These are phyloP conservation scores for Phalacrocorax aristotelis DNA, from an alignment of 2,113 vertebrate species.

Conservation along the genomic window DNA sequence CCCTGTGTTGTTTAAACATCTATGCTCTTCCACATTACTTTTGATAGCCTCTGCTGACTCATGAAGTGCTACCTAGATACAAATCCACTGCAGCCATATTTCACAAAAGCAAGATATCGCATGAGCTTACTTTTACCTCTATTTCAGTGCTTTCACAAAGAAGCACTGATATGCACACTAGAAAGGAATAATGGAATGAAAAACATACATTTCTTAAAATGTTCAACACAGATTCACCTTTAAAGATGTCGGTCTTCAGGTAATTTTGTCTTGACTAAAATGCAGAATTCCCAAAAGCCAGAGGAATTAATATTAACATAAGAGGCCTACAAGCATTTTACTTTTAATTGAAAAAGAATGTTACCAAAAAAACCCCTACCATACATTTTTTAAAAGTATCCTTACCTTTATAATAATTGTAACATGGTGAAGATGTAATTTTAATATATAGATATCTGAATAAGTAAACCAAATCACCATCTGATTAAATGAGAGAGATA, in stretches of 20 bases:
- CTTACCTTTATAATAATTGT: neutral
- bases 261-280: neutral
- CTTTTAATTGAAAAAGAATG: neutral
- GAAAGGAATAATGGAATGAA: neutral
- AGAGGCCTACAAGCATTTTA: neutral
- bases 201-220: neutral
- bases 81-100: neutral
- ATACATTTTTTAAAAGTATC: neutral
- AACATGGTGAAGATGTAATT: neutral
- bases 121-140: neutral
- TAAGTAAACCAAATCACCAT: neutral
- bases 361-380: rapidly evolving
- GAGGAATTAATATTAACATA: neutral
- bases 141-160: neutral
- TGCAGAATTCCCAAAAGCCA: neutral
- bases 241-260: neutral
- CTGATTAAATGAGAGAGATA: neutral
- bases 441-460: neutral
- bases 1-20: neutral
- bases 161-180: neutral
- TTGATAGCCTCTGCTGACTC: neutral
- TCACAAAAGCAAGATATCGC: neutral
- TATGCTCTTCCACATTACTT: neutral
- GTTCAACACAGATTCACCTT: neutral
- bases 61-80: neutral